Evolutionary conservation across 2,888 invertebrate species (phyloP).

Genomic region (Scaeva pyrastri): DNA sequence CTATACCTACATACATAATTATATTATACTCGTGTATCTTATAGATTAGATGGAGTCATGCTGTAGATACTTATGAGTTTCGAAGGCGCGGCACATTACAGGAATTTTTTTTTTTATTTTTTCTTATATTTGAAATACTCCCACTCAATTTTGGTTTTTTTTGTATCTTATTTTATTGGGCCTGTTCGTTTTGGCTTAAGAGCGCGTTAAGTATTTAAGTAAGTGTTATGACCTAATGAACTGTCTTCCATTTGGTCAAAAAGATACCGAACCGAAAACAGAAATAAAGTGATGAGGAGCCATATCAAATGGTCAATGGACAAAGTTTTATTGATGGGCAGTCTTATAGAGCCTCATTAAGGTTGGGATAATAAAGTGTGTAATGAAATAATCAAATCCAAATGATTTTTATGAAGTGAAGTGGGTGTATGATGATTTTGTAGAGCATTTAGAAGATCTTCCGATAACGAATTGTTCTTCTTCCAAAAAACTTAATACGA

Average conservation of each 20-base stretch:
- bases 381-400: slow-evolving; percentile 2
- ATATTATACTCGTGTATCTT: neutral
- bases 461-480: too few species aligned
- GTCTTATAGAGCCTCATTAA: slow-evolving; percentile 3
- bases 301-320: neutral
- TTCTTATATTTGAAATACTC: slow-evolving; percentile 13
- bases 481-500: too few species aligned
- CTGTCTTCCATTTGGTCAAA: slow-evolving; percentile 7
- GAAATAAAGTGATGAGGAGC: neutral
- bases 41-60: slow-evolving; percentile 1
- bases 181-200: slow-evolving; percentile 7
- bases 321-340: slow-evolving; percentile 1
- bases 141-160: slow-evolving; percentile 8
- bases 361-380: slow-evolving; percentile 9
- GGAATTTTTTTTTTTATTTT: neutral
- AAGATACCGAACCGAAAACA: neutral
- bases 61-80: neutral
- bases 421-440: neutral
- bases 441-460: too few species aligned
- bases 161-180: neutral
- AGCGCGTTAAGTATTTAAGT: slow-evolving; percentile 7
- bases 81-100: slow-evolving; percentile 13
- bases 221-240: slow-evolving; percentile 35
- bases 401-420: neutral
- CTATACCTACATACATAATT: neutral